phyloP scores from a whole-genome alignment of 2,888 invertebrate genomes.

The Pheosia tremula region DNA sequence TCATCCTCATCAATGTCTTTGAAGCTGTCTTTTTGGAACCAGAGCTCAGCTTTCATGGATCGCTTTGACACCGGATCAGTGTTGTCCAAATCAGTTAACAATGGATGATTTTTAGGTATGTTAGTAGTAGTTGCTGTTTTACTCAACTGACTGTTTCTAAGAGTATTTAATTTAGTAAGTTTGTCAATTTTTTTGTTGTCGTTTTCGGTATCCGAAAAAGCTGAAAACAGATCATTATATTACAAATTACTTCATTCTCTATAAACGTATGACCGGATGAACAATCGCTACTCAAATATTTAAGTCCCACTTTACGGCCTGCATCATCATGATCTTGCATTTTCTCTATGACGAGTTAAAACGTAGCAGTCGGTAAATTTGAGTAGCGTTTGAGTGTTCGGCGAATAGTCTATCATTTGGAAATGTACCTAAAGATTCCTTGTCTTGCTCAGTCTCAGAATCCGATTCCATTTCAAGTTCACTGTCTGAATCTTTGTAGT shows the following conservation, averaged over 20 bases:
- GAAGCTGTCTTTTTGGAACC: slow-evolving; percentile 94
- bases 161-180: slow-evolving; percentile 71
- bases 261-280: no score
- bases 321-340: no score
- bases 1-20: slow-evolving; percentile 92
- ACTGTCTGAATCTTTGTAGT: slow-evolving; percentile 87
- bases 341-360: no score
- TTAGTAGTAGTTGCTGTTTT: slow-evolving; percentile 49
- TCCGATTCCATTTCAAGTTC: slow-evolving; percentile 85
- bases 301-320: no score
- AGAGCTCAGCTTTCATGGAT: slow-evolving; percentile 91
- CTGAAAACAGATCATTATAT: slow-evolving; percentile 55
- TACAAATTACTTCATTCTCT: background rate
- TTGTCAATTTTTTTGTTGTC: slow-evolving; percentile 70
- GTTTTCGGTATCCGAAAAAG: slow-evolving; percentile 87
- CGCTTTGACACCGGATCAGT: slow-evolving; percentile 89
- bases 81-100: slow-evolving; percentile 92
- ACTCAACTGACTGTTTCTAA: slow-evolving; percentile 62
- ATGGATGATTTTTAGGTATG: slow-evolving; percentile 86
- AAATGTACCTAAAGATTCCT: slow-evolving; percentile 82
- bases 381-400: no score
- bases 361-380: no score
- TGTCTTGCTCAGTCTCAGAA: slow-evolving; percentile 81
- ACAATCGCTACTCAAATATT: no score
- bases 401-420: no score